Evolutionary conservation across 2,888 invertebrate species (phyloP), one percentile per base, ranked within the genome.

Genomic region (Entomobrya proxima): DNA sequence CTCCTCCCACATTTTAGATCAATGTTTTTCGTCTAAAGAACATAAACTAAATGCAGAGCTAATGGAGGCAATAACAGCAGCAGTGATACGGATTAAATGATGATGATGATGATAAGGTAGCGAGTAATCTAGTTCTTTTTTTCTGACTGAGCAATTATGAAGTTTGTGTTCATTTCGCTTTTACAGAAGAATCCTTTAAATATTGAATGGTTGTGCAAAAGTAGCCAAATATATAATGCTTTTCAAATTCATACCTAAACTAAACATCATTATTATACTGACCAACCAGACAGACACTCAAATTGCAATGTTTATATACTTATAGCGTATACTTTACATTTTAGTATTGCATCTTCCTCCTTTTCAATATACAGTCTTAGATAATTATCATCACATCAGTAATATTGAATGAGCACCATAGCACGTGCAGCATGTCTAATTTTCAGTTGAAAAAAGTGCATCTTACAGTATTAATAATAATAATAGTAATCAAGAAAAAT

Each of bases 71-170:
- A 55, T 24, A 55, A 55, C n/a, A 69, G 27, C 9, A n/a, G 18
- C 4, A 55, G 55, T 9, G 21, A 7, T 55, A 27, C n/a, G 13
- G 21, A 55, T 55, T 55, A 55, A 3, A 55, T 24, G 55, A 55
- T 55, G 21, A 24, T 55, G 27, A 55, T 55, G 27, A 7, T 55
- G 27, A 55, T 47, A 55, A 55, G 21, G 55, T 13, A 7, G 55
- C 21, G 18, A 55, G 11, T 74, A 52, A 74, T 74, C 74, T 74
- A 74, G 74, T 74, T 74, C 74, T 52, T 74, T 35, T 74, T 74
- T 74, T 74, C 52, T 74, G 74, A 74, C 30, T 74, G 74, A 74
- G 52, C 74, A 74, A 74, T 74, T 74, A n/a, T n/a, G n/a, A 74
- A 35, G 74, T 74, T 18, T 50, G 74, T 74, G 52, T 35, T 50